Base-by-base conservation (phyloP, 2,113 vertebrate genomes). In the Donacobius atricapilla region DNA sequence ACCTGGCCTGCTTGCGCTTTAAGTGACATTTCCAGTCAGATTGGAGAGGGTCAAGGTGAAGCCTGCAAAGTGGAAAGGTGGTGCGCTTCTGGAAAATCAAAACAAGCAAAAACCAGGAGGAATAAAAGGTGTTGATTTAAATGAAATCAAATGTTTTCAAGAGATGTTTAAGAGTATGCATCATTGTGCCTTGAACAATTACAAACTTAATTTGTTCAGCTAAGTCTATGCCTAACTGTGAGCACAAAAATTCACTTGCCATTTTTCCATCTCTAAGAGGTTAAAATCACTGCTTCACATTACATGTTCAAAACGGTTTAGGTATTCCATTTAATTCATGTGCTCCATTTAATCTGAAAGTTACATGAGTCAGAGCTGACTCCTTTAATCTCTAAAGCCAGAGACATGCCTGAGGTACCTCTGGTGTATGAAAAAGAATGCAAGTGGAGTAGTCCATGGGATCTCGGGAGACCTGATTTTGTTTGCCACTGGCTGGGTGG, bases 281-380 rank as follows among this genome's bases (percentile, higher is more conserved):
- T 90, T 48, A 42, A 86, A 92, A 53, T 81, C n/a, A 15, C 22
- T 72, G 37, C 25, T 73, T 77, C 20, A 1, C 66, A 13, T 45
- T 53, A 33, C 12, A 5, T 45, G 35, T 39, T 93, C 22, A 47
- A 19, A 82, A 35, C n/a, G 13, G 18, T 80, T 61, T 39, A 48
- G 35, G 13, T 42, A 11, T 85, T 90, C 53, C 47, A 84, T 73
- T 92, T 87, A 83, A 83, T 89, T 93, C 8, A 28, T 33, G 53
- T 0, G 12, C 48, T 51, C 57, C 40, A 42, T 79, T 92, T 90
- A 82, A 84, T 40, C 64, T 68, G 54, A 27, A 65, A 84, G 58
- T 71, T 68, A 33, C 27, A 6, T 7, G n/a, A 79, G 44, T 51
- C 57, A 40, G 53, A 85, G 24, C 23, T 33, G 64, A 11, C 28